Percentiles rank a stretch among this genome's conserved stretches.
These are phyloP conservation scores for Gasterosteus aculeatus DNA, from an alignment of 2,113 vertebrate species.

Conservation along the genomic window DNA sequence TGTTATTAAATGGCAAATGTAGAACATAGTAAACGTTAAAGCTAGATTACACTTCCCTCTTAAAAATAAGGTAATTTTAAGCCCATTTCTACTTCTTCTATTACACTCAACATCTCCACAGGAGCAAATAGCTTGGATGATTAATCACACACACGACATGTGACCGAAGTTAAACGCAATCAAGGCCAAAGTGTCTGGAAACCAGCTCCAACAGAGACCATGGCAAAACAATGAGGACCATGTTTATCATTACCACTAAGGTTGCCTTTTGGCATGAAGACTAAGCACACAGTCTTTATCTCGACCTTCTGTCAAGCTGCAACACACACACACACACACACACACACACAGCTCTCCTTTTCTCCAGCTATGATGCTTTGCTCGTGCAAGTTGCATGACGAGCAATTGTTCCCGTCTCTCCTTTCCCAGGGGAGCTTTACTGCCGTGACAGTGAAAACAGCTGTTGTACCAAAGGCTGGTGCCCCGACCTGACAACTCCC, in stretches of 20 bases:
- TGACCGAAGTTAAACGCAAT: constrained; percentile 43
- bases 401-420: constrained; percentile 55
- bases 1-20: background rate
- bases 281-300: constrained; percentile 45
- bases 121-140: constrained; percentile 31
- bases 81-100: constrained; percentile 27
- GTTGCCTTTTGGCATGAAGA: constrained; percentile 45
- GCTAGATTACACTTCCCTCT: background rate
- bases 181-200: constrained; percentile 22
- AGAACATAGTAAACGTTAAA: background rate
- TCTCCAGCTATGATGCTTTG: constrained; percentile 28
- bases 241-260: constrained; percentile 33
- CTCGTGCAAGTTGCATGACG: constrained; percentile 44
- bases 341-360: constrained; percentile 6
- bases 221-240: background rate
- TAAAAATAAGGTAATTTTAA: constrained; percentile 13
- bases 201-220: constrained; percentile 29
- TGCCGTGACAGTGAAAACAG: constrained; percentile 78
- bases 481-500: constrained; percentile 64
- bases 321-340: background rate
- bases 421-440: constrained; percentile 70
- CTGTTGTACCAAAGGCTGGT: constrained; percentile 71
- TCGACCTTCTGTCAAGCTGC: constrained; percentile 11
- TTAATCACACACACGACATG: constrained; percentile 36
- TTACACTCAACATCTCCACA: constrained; percentile 22